These are phyloP conservation scores for Hipposideros larvatus DNA, from an alignment of 2,797 vertebrate species.

Conservation along the genomic window DNA sequence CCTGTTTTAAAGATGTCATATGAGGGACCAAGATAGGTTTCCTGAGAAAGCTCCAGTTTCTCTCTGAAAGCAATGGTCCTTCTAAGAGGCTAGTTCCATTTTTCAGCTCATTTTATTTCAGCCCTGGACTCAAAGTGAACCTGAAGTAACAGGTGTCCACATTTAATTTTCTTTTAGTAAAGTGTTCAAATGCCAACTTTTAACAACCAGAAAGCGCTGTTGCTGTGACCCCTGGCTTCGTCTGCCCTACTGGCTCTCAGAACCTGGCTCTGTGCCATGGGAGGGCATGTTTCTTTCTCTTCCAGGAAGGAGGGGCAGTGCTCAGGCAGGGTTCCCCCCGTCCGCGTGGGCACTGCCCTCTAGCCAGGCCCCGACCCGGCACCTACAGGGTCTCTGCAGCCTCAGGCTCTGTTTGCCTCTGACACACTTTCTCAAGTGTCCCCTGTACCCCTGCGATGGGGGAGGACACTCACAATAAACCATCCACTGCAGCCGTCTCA, in stretches of 20 bases:
- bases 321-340: accelerated
- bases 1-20: not conserved
- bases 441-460: accelerated
- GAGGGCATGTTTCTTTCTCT: not conserved
- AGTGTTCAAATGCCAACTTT: not conserved
- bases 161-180: not conserved
- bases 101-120: not conserved
- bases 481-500: not conserved
- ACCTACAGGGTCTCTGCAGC: not conserved
- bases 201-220: not conserved
- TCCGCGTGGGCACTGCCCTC: accelerated
- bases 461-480: not conserved
- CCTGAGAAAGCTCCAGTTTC: not conserved
- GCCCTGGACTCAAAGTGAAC: not conserved
- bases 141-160: not conserved
- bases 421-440: not conserved
- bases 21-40: not conserved
- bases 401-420: too few relatives aligned
- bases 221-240: not conserved
- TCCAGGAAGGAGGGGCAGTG: too few relatives aligned
- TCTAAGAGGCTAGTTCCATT: too few relatives aligned
- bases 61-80: not conserved
- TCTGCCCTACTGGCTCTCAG: not conserved
- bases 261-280: accelerated
- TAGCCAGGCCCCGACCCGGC: too few relatives aligned